These are phyloP conservation scores for Neodiprion lecontei DNA, from an alignment of 1,140 invertebrate species.

Conservation along the genomic window DNA sequence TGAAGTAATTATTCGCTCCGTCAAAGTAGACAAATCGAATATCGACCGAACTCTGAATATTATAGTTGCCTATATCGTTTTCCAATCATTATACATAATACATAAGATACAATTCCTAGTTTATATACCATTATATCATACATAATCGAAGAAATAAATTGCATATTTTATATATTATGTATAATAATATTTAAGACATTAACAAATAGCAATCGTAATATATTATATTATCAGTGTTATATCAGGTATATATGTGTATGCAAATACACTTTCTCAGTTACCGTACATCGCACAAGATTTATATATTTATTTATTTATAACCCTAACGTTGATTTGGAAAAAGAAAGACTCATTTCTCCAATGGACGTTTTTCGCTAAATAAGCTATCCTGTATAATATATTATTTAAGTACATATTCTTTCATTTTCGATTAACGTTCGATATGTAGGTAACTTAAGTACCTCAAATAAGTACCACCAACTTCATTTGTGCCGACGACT, in stretches of 20 bases:
- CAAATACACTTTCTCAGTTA: no score
- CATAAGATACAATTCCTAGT: no score
- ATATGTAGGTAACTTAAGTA: background rate
- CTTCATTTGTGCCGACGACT: background rate
- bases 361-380: background rate
- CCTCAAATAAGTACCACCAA: background rate
- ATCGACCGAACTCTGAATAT: no score
- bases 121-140: background rate
- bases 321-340: slow-evolving; percentile 4
- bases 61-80: no score
- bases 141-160: slow-evolving; percentile 2
- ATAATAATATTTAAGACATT: background rate
- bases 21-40: no score
- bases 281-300: no score
- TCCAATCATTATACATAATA: no score
- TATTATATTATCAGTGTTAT: background rate
- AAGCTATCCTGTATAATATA: background rate
- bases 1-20: no score
- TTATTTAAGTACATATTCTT: background rate
- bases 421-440: no score
- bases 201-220: slow-evolving; percentile 1
- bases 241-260: background rate
- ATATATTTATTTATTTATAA: background rate
- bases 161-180: background rate
- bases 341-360: background rate